phyloP scores from a whole-genome alignment of 1,140 invertebrate species.

The Bombyx mori region DNA sequence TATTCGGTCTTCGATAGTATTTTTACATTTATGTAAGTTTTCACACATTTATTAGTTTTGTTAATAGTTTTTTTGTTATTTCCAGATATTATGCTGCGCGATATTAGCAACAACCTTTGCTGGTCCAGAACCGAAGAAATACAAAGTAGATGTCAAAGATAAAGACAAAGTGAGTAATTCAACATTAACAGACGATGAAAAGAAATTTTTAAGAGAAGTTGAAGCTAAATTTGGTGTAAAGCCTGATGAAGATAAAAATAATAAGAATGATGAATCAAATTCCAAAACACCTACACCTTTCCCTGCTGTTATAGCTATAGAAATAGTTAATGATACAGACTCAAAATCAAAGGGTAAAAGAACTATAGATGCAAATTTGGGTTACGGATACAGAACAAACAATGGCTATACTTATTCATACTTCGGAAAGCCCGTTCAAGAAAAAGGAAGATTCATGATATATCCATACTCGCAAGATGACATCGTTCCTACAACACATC shows the following conservation, averaged over 20 bases:
- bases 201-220: conserved; percentile 61
- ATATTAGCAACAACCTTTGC: conserved; percentile 24
- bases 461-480: conserved; percentile 75
- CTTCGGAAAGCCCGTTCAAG: conserved; percentile 56
- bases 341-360: conserved; percentile 69
- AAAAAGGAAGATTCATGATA: conserved; percentile 71
- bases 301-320: conserved; percentile 73
- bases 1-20: too few relatives aligned
- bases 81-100: conserved; percentile 44
- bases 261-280: conserved; percentile 16
- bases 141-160: conserved; percentile 37
- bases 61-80: conserved; percentile 17
- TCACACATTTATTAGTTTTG: background rate
- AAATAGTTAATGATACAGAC: conserved; percentile 72
- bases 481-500: conserved; percentile 46
- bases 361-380: conserved; percentile 73
- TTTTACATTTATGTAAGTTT: too few relatives aligned
- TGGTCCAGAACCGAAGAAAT: conserved; percentile 56
- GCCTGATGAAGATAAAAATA: conserved; percentile 27
- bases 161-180: conserved; percentile 35
- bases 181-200: conserved; percentile 56
- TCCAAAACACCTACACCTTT: conserved; percentile 26
- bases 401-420: conserved; percentile 68
- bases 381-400: conserved; percentile 69
- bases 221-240: conserved; percentile 67